A percentile compares a stretch with the other conserved stretches of the same genome.
phyloP scores from a whole-genome alignment of 2,888 invertebrate species.

The Nineta flava region DNA sequence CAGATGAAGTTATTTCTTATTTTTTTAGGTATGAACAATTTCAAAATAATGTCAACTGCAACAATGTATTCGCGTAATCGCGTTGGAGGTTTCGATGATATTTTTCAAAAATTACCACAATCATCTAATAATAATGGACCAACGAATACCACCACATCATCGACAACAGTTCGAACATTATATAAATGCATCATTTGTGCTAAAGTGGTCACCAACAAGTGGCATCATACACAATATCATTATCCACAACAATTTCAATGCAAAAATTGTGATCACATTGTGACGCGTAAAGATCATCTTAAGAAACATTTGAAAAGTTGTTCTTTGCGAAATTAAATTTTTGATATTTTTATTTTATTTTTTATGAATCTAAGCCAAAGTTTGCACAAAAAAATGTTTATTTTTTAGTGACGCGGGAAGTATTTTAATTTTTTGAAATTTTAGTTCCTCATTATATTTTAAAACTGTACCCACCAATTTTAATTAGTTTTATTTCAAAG shows the following conservation, averaged over 20 bases:
- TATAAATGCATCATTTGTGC: constrained; percentile 2
- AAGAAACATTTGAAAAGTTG: constrained; percentile 17
- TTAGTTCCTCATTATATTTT: too few relatives aligned
- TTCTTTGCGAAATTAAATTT: neutral
- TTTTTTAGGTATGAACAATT: neutral
- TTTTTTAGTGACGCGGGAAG: too few relatives aligned
- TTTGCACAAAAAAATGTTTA: too few relatives aligned
- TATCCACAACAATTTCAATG: constrained; percentile 14
- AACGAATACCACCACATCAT: too few relatives aligned
- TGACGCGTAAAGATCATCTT: constrained; percentile 18
- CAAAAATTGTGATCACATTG: constrained; percentile 13
- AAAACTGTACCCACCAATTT: too few relatives aligned
- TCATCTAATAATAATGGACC: neutral
- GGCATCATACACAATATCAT: constrained; percentile 14
- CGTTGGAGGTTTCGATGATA: constrained; percentile 1
- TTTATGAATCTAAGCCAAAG: too few relatives aligned
- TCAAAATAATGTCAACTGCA: neutral
- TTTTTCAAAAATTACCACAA: constrained; percentile 1
- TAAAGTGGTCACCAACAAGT: constrained; percentile 15
- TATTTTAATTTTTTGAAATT: too few relatives aligned
- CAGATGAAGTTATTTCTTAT: too few relatives aligned
- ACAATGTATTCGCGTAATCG: too few relatives aligned
- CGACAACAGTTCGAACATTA: neutral
- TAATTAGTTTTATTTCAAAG: too few relatives aligned
- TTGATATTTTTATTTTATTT: too few relatives aligned